phyloP scores from a whole-genome alignment of 2,113 vertebrate species.

The Charadrius vociferus region DNA sequence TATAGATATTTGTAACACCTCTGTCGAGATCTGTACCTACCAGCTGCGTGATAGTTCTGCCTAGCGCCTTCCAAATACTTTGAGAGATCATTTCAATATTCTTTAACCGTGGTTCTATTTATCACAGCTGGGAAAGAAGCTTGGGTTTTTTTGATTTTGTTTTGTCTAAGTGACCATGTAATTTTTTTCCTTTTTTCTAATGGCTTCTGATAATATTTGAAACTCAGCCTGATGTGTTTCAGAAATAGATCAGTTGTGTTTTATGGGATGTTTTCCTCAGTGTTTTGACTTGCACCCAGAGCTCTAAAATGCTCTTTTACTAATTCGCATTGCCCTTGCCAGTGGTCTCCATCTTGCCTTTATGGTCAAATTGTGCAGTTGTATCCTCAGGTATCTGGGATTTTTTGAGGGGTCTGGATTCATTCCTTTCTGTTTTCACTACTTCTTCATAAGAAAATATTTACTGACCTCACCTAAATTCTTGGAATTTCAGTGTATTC shows the following conservation, averaged over 20 bases:
- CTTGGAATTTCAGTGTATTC: background rate
- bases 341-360: background rate
- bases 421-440: background rate
- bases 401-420: background rate
- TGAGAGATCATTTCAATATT: background rate
- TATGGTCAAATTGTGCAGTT: background rate
- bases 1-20: background rate
- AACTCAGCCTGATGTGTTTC: background rate
- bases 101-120: background rate
- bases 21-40: background rate
- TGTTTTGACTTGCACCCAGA: background rate
- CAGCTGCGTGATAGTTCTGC: background rate
- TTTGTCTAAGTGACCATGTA: background rate
- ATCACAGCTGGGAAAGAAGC: background rate
- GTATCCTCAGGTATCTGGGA: background rate
- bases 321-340: background rate
- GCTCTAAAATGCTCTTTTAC: background rate
- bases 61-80: background rate
- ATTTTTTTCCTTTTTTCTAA: background rate
- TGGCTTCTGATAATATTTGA: background rate
- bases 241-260: background rate
- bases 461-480: background rate
- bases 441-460: background rate
- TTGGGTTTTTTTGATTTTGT: background rate
- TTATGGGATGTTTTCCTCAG: background rate